Evolutionary conservation across 1,140 invertebrate genomes (phyloP).

Genomic region (Batillaria attramentaria): DNA sequence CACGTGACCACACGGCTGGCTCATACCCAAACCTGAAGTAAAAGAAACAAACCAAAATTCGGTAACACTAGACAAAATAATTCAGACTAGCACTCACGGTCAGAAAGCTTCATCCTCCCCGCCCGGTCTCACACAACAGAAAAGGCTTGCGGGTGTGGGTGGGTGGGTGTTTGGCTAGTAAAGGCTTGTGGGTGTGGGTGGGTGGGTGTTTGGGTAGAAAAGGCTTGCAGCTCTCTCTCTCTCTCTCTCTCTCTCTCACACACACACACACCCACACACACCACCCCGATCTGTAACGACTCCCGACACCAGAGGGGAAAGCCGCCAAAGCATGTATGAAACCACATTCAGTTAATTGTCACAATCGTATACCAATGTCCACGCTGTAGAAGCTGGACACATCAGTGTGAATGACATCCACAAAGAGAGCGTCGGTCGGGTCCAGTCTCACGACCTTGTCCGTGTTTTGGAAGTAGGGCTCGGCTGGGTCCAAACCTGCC

Average conservation of each 20-base stretch:
- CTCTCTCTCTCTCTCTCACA: not conserved
- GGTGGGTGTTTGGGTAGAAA: too few species aligned
- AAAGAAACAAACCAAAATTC: not conserved
- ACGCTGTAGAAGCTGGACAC: conserved; percentile 73
- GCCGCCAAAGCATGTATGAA: not conserved
- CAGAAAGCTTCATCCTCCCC: not conserved
- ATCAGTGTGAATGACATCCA: conserved; percentile 95
- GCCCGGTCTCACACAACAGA: not conserved
- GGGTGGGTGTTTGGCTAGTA: too few species aligned
- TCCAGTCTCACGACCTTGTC: conserved; percentile 69
- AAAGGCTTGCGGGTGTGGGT: too few species aligned
- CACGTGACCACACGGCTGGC: conserved; percentile 55
- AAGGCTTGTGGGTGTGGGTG: too few species aligned
- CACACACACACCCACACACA: not conserved
- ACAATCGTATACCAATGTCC: not conserved
- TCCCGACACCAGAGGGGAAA: too few species aligned
- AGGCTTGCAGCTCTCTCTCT: not conserved
- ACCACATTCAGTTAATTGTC: not conserved
- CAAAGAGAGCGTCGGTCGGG: conserved; percentile 85
- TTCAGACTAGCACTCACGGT: not conserved
- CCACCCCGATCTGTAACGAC: not conserved
- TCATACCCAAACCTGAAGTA: conserved; percentile 54
- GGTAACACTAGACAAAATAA: too few species aligned
- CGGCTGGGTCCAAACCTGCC: conserved; percentile 78
- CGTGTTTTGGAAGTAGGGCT: conserved; percentile 78